Percentiles rank a stretch among this genome's conserved stretches.
Conservation (phyloP, 2,888 invertebrate genomes). For the Pteria penguin region DNA sequence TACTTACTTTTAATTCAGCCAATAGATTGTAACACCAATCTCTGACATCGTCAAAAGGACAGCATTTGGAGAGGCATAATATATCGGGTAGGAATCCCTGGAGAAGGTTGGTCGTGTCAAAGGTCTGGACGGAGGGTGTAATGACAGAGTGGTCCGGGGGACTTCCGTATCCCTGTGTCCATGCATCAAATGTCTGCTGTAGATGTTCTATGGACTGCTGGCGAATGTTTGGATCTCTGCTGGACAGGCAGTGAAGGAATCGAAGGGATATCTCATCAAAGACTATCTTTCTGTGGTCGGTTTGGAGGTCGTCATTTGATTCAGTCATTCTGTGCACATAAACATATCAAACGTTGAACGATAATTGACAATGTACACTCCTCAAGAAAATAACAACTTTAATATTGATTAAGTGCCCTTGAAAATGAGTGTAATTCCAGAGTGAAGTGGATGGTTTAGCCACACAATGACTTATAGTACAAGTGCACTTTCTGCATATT, state of each 20-base stretch:
- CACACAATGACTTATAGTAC: too few relatives aligned
- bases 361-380: too few relatives aligned
- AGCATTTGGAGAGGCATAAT: conserved; percentile 83
- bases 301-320: too few relatives aligned
- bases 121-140: conserved; percentile 38
- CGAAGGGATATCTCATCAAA: conserved; percentile 61
- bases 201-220: conserved; percentile 58
- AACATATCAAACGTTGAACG: background rate
- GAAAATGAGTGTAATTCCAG: too few relatives aligned
- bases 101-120: conserved; percentile 81
- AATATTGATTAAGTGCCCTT: too few relatives aligned
- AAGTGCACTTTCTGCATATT: too few relatives aligned
- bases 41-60: conserved; percentile 84
- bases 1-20: conserved; percentile 83
- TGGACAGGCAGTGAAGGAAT: conserved; percentile 59
- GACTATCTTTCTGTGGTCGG: conserved; percentile 4
- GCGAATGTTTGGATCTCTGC: conserved; percentile 53
- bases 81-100: conserved; percentile 83
- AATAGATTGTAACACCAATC: conserved; percentile 83
- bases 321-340: background rate
- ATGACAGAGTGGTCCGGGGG: conserved; percentile 53
- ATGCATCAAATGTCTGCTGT: conserved; percentile 54
- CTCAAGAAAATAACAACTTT: too few relatives aligned
- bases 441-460: too few relatives aligned
- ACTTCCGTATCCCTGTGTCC: conserved; percentile 64